Base-by-base conservation (phyloP, 1,140 invertebrate genomes). In the Pomacea maculata region DNA sequence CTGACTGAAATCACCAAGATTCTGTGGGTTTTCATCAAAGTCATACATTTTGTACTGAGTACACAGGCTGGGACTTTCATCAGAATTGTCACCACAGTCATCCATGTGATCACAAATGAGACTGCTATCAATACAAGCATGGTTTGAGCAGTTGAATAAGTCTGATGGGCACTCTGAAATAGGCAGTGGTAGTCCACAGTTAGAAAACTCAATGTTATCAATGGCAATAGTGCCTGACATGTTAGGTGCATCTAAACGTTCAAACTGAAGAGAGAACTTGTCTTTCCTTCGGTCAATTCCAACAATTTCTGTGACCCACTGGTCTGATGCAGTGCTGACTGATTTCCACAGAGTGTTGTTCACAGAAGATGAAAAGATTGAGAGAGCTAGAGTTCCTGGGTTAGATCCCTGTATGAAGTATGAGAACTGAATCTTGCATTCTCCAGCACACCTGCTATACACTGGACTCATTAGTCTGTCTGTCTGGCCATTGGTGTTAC, bases 401-500 rank as follows among this genome's bases (percentile, higher is more conserved):
- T 67, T 78, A 19, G 72, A 75, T 6, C 95, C 95, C 85, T 93
- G 95, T 94, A 96, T 95, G 86, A 96, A 95, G 86, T 92, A 94
- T 91, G 93, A 95, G 88, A 96, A 96, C 72, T 85, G 82, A 8
- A 91, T 77, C 25, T 83, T 83, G 73, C 89, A 90, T n/a, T 87
- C 83, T n/a, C 84, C 55, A 73, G 75, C 86, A 83, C 87, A 65
- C 1, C 0, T 34, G 19, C 29, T 64, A 67, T 68, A 83, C 15
- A 21, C 63, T 19, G 64, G 61, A 63, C 71, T 68, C 67, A 57
- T 21, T 25, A 78, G 52, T 25, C 74, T 15, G 70, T 81, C 52
- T 67, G 55, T 55, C 79, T 78, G 71, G 75, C 78, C 87, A 83
- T 85, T 12, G 83, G 82, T 70, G 75, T 78, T 75, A 79, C 82